Percentiles rank a stretch among this genome's conserved stretches.
Conservation (phyloP, 2,113 vertebrate genomes). For the Podarcis raffonei region DNA sequence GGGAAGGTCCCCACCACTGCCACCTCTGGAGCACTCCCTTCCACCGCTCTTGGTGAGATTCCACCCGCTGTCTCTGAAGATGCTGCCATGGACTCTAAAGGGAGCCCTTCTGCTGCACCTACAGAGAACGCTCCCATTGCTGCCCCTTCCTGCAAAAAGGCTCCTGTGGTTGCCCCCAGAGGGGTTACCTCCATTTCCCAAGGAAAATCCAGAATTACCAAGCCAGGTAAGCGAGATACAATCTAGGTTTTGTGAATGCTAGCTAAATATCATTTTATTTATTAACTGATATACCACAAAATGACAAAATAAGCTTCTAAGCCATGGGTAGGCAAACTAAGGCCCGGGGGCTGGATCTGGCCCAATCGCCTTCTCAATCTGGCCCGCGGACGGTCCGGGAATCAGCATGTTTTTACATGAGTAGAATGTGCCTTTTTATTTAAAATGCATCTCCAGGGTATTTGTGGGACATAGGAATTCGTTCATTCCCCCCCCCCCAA, state of each 20-base stretch:
- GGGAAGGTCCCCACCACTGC: neutral
- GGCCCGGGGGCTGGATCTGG: too few species aligned
- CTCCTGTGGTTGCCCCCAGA: neutral
- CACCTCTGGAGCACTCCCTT: neutral
- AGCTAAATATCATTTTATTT: neutral
- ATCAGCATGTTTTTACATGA: too few species aligned
- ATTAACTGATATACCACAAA: neutral
- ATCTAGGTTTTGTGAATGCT: neutral
- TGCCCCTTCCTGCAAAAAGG: neutral
- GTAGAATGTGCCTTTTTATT: too few species aligned
- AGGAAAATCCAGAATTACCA: neutral
- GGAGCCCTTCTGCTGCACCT: too few species aligned
- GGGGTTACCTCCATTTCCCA: neutral
- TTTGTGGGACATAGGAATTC: too few species aligned
- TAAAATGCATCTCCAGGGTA: too few species aligned
- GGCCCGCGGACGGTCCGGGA: too few species aligned
- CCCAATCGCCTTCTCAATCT: too few species aligned
- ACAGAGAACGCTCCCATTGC: neutral
- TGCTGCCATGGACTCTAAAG: neutral
- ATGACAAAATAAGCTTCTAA: too few species aligned
- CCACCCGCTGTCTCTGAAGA: neutral
- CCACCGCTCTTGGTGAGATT: neutral
- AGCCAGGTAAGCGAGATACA: neutral
- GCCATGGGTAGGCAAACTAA: too few species aligned
- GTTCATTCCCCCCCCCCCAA: too few species aligned